phyloP scores from a whole-genome alignment of 2,888 invertebrate species.

The Phymatocera aterrima region DNA sequence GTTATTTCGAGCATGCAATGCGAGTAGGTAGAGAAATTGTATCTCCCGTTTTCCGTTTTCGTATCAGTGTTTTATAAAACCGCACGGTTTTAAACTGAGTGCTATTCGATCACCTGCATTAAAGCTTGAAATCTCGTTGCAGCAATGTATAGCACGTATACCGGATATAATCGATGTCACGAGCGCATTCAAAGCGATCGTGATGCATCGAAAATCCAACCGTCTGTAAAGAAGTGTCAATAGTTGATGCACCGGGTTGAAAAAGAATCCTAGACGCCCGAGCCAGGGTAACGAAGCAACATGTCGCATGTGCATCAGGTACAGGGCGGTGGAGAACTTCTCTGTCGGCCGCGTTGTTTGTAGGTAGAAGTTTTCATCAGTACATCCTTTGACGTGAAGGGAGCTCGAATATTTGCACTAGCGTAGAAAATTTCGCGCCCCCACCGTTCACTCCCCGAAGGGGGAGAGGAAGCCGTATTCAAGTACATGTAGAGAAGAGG shows the following conservation, averaged over 20 bases:
- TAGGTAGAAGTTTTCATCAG: constrained; percentile 34
- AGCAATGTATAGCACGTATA: neutral
- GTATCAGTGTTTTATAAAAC: neutral
- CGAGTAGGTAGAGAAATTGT: neutral
- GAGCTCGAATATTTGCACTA: constrained; percentile 31
- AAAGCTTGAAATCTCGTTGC: neutral
- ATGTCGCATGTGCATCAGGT: neutral
- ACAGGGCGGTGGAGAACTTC: neutral
- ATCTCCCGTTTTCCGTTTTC: neutral
- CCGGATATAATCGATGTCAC: constrained; percentile 4
- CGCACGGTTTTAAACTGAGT: neutral
- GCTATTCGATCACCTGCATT: neutral
- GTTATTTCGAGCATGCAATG: too few relatives aligned
- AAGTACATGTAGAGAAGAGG: constrained; percentile 10
- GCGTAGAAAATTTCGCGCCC: constrained; percentile 28
- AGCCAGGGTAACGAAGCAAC: constrained; percentile 16
- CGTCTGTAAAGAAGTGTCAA: constrained; percentile 1
- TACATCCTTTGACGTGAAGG: constrained; percentile 33
- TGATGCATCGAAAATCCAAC: constrained; percentile 5
- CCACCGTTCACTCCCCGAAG: neutral
- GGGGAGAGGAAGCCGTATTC: neutral
- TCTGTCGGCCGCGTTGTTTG: constrained; percentile 30
- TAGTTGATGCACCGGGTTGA: constrained; percentile 16
- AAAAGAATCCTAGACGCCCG: neutral
- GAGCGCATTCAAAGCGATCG: neutral